phyloP scores from a whole-genome alignment of 2,888 invertebrate species.

The Philaethria dido region DNA sequence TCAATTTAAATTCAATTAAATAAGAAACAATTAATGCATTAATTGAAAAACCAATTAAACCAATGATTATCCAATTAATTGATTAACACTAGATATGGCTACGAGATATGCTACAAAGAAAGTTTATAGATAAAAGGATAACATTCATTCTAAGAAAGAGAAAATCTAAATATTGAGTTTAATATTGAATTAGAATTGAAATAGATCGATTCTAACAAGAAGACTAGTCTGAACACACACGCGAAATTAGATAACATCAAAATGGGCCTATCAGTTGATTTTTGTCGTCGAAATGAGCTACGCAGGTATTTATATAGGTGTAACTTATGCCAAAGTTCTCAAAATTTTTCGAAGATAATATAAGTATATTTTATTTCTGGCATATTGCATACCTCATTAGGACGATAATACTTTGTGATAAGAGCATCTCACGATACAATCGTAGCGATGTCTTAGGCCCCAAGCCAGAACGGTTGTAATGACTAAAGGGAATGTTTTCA shows the following conservation, averaged over 20 bases:
- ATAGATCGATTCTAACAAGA: slow-evolving; percentile 60
- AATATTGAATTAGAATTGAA: slow-evolving; percentile 53
- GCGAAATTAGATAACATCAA: slow-evolving; percentile 50
- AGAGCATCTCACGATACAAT: slow-evolving; percentile 7
- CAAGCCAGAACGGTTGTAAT: slow-evolving; percentile 37
- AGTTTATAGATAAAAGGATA: slow-evolving; percentile 63
- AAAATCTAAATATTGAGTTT: slow-evolving; percentile 57
- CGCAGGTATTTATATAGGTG: neutral
- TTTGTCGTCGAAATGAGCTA: slow-evolving; percentile 10
- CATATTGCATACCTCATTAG: slow-evolving; percentile 3
- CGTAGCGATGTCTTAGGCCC: slow-evolving; percentile 22
- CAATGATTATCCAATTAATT: slow-evolving; percentile 46
- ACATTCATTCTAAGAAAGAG: slow-evolving; percentile 60
- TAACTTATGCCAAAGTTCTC: neutral
- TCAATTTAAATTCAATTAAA: slow-evolving; percentile 19
- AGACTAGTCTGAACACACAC: slow-evolving; percentile 70
- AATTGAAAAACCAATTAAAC: slow-evolving; percentile 15
- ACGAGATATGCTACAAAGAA: slow-evolving; percentile 76
- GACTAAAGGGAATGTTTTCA: slow-evolving; percentile 54
- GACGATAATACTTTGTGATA: slow-evolving; percentile 11
- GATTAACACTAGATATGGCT: slow-evolving; percentile 69
- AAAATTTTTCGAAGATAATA: neutral
- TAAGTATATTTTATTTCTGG: neutral
- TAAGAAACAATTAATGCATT: neutral
- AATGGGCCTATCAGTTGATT: slow-evolving; percentile 30